Conservation (phyloP, 2,113 vertebrate genomes). For the Ellobius talpinus region DNA sequence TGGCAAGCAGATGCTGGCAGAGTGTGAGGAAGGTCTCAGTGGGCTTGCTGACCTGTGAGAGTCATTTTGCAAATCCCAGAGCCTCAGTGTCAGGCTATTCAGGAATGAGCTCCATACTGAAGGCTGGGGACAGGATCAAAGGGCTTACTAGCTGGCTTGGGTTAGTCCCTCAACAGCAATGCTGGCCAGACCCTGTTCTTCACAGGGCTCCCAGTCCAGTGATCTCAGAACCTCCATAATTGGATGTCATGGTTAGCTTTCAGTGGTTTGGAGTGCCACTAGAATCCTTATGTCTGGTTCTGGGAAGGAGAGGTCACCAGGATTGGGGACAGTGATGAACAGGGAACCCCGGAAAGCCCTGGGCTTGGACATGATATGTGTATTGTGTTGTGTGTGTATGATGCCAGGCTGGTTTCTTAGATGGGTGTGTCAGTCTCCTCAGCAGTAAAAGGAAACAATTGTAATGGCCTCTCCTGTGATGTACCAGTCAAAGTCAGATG, state of each 20-base stretch:
- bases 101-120: background rate
- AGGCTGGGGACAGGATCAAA: background rate
- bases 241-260: background rate
- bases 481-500: background rate
- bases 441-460: background rate
- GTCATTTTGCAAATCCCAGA: background rate
- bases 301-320: background rate
- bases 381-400: background rate
- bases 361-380: background rate
- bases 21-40: background rate
- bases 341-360: no score
- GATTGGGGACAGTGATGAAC: background rate
- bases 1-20: background rate
- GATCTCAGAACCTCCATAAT: no score
- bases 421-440: background rate
- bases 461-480: rapidly evolving
- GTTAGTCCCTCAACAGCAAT: background rate
- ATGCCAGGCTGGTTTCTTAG: background rate
- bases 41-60: background rate
- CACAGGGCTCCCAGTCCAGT: background rate
- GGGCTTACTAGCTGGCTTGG: background rate
- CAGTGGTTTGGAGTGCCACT: background rate
- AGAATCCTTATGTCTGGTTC: background rate
- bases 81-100: background rate
- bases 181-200: background rate